phyloP scores from a whole-genome alignment of 2,888 invertebrate genomes.

The Cheilosia impressa region DNA sequence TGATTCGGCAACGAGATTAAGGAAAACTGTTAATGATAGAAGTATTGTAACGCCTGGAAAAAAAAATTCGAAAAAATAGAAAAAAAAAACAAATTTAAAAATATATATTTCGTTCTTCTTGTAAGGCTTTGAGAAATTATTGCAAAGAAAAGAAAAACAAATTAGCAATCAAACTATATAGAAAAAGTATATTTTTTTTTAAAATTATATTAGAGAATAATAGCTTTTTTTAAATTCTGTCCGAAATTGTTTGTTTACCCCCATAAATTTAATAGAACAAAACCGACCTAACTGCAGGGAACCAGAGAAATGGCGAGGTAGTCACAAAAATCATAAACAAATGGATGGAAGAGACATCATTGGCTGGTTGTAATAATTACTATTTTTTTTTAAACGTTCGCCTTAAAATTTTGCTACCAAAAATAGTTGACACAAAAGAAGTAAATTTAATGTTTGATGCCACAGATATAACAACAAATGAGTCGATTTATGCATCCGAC shows the following conservation, averaged over 20 bases:
- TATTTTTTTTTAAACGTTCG: no score
- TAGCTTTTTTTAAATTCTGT: slow-evolving; percentile 47
- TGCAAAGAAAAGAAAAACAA: slow-evolving; percentile 19
- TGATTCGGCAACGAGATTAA: slow-evolving; percentile 98
- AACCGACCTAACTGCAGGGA: slow-evolving; percentile 11
- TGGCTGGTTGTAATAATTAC: no score
- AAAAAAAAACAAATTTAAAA: slow-evolving; percentile 69
- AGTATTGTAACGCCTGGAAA: slow-evolving; percentile 97
- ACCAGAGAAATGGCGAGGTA: background rate
- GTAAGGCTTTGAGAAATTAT: slow-evolving; percentile 21
- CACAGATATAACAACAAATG: no score
- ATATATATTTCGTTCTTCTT: slow-evolving; percentile 74
- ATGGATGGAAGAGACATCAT: no score
- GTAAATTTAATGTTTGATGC: no score
- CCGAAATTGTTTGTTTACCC: slow-evolving; percentile 60
- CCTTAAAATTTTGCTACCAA: no score
- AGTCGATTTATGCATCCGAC: no score
- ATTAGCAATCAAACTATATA: slow-evolving; percentile 14
- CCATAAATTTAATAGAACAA: background rate
- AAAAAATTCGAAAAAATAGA: slow-evolving; percentile 78
- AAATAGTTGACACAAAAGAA: no score
- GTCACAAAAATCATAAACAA: background rate
- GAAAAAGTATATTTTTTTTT: background rate
- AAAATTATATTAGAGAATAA: slow-evolving; percentile 10
- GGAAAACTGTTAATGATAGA: slow-evolving; percentile 98